phyloP scores from a whole-genome alignment of 23 tunicate species.

The Corella eumyota region DNA sequence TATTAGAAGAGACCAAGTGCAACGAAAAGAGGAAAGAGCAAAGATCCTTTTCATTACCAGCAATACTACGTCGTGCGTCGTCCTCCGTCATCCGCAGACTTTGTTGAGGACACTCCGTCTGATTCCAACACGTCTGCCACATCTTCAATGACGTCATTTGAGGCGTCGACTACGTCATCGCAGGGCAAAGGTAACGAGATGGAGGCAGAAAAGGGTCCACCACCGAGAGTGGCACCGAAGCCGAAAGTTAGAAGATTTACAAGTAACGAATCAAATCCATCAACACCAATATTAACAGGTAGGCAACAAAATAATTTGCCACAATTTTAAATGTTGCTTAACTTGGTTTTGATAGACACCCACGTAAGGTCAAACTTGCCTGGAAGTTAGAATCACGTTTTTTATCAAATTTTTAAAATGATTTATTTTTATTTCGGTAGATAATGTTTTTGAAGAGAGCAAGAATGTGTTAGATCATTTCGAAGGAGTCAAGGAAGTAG shows the following conservation, averaged over 20 bases:
- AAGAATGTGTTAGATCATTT: no score
- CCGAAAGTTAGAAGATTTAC: constrained; percentile 7
- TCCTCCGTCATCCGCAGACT: constrained; percentile 33
- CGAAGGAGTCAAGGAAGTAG: no score
- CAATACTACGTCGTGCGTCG: constrained; percentile 30
- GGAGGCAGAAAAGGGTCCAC: constrained; percentile 8
- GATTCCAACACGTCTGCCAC: constrained; percentile 21
- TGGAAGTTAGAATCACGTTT: no score
- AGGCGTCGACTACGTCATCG: constrained; percentile 17
- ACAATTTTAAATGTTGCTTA: no score
- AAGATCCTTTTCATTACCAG: constrained; percentile 71
- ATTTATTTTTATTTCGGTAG: no score
- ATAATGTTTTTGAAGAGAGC: no score
- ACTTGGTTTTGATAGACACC: no score
- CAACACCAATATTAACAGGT: no score
- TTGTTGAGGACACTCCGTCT: constrained; percentile 22
- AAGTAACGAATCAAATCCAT: constrained; percentile 11
- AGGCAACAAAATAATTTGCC: no score
- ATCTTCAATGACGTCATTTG: constrained; percentile 32
- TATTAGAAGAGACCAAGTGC: constrained; percentile 74
- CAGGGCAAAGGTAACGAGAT: not conserved
- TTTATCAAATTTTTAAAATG: no score
- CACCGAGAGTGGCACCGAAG: constrained; percentile 22
- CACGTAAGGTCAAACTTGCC: no score
- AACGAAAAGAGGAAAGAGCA: constrained; percentile 18